A percentile compares a stretch with the other conserved stretches of the same genome.
Evolutionary conservation across 2,888 invertebrate species (phyloP).

Genomic region (Troides oblongomaculatus): DNA sequence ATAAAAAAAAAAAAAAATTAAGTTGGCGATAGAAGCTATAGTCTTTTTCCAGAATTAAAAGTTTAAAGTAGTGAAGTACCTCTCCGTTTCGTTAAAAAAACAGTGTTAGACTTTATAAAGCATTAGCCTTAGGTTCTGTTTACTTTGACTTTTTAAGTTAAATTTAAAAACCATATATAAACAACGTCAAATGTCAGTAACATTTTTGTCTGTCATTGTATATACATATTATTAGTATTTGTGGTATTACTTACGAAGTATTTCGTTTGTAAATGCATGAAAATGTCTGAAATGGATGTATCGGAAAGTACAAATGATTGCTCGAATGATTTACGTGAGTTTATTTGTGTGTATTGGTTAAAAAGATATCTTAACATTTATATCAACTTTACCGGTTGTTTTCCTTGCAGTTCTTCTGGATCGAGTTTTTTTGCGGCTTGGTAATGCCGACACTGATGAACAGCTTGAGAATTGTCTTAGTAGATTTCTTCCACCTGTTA

Average conservation of each 20-base stretch:
- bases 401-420: conserved; percentile 87
- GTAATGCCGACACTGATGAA: conserved; percentile 93
- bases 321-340: conserved; percentile 72
- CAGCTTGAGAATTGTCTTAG: conserved; percentile 89
- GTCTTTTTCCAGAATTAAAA: too few relatives aligned
- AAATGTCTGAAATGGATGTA: conserved; percentile 75
- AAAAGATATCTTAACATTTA: background rate
- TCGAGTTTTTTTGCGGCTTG: conserved; percentile 92
- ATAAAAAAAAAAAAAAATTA: too few relatives aligned
- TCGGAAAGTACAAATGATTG: conserved; percentile 62
- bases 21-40: too few relatives aligned
- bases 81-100: background rate
- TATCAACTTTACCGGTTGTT: conserved; percentile 37
- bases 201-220: conserved; percentile 52
- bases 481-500: conserved; percentile 91
- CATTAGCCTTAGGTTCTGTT: background rate
- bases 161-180: background rate
- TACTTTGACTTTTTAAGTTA: background rate
- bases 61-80: too few relatives aligned
- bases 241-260: conserved; percentile 28
- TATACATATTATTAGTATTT: conserved; percentile 32
- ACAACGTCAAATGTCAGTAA: conserved; percentile 10
- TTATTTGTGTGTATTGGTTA: conserved; percentile 22
- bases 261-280: conserved; percentile 36
- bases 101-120: background rate